phyloP scores from a whole-genome alignment of 1,140 invertebrate genomes.

The Mizuhopecten yessoensis region DNA sequence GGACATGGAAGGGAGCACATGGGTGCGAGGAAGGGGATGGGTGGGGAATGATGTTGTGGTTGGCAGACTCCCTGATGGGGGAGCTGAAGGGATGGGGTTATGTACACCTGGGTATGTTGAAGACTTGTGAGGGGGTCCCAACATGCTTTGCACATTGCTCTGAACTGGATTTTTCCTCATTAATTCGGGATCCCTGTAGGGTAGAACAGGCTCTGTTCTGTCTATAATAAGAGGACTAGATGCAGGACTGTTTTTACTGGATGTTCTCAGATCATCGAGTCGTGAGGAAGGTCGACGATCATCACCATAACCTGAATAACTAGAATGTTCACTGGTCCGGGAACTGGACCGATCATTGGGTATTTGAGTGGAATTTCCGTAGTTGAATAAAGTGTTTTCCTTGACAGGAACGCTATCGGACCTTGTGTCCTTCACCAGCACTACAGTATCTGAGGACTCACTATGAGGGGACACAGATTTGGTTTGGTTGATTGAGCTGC shows the following conservation, averaged over 20 bases:
- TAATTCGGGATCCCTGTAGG: constrained; percentile 82
- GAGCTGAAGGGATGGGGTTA: constrained; percentile 66
- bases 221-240: constrained; percentile 81
- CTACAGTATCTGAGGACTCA: constrained; percentile 21
- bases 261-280: constrained; percentile 75
- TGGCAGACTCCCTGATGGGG: constrained; percentile 60
- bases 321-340: constrained; percentile 74
- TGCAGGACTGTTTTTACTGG: constrained; percentile 75
- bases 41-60: constrained; percentile 62
- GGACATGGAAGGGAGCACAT: constrained; percentile 65
- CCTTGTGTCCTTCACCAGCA: neutral
- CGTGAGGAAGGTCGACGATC: constrained; percentile 74
- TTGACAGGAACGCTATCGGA: neutral
- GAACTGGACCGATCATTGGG: constrained; percentile 68
- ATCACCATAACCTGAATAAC: constrained; percentile 66
- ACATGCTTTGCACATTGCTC: constrained; percentile 75
- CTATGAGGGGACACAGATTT: constrained; percentile 25
- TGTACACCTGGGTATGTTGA: constrained; percentile 66
- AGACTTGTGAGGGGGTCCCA: constrained; percentile 61
- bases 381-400: neutral
- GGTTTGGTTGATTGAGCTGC: constrained; percentile 24
- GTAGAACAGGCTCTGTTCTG: constrained; percentile 77
- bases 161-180: constrained; percentile 81
- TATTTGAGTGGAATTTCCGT: constrained; percentile 9
- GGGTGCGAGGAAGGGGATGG: constrained; percentile 58